A percentile compares a stretch with the other conserved stretches of the same genome.
phyloP scores from a whole-genome alignment of 2,888 invertebrate species.

The Patella caerulea region DNA sequence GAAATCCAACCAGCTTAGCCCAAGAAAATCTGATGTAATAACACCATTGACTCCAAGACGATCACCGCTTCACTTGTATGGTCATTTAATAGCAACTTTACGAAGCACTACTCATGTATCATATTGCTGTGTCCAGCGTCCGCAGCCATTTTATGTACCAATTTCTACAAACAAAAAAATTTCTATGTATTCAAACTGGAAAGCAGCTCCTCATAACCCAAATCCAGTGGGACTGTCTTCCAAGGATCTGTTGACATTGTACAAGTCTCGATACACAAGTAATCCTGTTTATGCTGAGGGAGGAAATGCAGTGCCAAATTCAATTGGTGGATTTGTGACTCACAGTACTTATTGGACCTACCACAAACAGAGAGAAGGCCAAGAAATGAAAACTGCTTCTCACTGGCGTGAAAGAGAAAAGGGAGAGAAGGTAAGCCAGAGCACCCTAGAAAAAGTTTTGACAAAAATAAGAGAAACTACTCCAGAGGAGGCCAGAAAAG shows the following conservation, averaged over 20 bases:
- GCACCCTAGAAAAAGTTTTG: constrained; percentile 13
- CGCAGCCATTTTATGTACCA: constrained; percentile 92
- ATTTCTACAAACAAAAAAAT: constrained; percentile 81
- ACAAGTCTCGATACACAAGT: constrained; percentile 51
- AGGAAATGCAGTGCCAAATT: constrained; percentile 37
- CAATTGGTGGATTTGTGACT: constrained; percentile 68
- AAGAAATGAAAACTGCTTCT: constrained; percentile 7
- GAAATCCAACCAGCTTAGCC: constrained; percentile 1
- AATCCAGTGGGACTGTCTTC: constrained; percentile 80
- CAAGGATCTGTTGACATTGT: constrained; percentile 56
- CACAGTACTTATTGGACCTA: constrained; percentile 72
- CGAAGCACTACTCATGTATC: constrained; percentile 73
- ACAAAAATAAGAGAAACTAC: constrained; percentile 7
- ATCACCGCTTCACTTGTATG: constrained; percentile 37
- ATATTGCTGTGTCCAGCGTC: constrained; percentile 92
- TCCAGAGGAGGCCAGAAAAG: constrained; percentile 12
- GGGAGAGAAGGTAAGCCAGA: constrained; percentile 8
- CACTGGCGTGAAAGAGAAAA: constrained; percentile 14
- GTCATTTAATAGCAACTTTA: constrained; percentile 61
- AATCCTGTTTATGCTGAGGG: constrained; percentile 52
- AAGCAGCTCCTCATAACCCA: constrained; percentile 62
- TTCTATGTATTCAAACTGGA: constrained; percentile 97
- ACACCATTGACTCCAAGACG: constrained; percentile 17
- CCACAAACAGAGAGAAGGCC: constrained; percentile 46
- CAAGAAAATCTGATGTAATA: background rate